Evolutionary conservation across 2,888 invertebrate genomes (phyloP), one percentile per base, ranked within the genome.

Genomic region (Atethmia centrago): DNA sequence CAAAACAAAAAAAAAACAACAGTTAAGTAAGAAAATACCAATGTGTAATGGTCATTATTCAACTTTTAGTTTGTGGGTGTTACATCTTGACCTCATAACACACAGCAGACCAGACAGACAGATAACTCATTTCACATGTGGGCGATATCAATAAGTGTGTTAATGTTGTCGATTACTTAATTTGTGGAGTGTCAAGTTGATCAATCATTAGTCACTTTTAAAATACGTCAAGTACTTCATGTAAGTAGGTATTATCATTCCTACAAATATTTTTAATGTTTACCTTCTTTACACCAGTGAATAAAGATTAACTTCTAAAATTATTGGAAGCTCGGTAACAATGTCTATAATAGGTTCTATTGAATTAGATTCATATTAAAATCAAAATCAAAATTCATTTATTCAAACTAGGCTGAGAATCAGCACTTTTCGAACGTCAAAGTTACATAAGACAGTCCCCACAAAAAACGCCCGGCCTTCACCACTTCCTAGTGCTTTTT

Each of bases 1-100:
- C 16, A 59, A 0, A 49, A n/a, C 2, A 0, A 49, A 47, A 47
- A 58, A 3, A 0, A 49, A 47, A 47, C 49, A 3, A 2, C 0
- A 12, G 21, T 0, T 19, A 21, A 53, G 64, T 45, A 7, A 42
- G 51, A 75, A 64, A 77, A 65, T 21, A 62, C 47, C 47, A 55
- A 61, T 31, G 40, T 64, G 51, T 42, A 45, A 42, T 65, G 42
- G 55, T 59, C 59, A 68, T 79, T 67, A 28, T 49, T 64, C 45
- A 77, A 45, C 58, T n/a, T 77, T 61, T 16, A 31, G 31, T 47
- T 55, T 12, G 84, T 82, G 77, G 81, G 84, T 65, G 77, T 82
- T 21, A 21, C 72, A 58, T 75, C 71, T 85, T 86, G 87, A 82
- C 87, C 86, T 75, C 62, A 61, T 79, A 71, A 84, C 80, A 86